Conservation (phyloP, 2,113 vertebrate genomes). For the Butorides virescens region DNA sequence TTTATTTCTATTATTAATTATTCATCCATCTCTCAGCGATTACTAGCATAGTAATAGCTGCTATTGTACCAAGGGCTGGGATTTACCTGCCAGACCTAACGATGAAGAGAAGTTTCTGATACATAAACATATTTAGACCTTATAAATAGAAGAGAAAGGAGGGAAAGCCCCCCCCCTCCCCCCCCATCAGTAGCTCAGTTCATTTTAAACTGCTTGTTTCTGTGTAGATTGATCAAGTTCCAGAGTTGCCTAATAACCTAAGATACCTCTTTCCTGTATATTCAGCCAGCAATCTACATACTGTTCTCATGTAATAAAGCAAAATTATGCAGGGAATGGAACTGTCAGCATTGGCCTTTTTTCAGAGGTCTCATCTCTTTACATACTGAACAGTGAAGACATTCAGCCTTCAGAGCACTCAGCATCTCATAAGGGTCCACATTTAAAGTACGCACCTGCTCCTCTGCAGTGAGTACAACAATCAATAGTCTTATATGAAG, state of each 20-base stretch:
- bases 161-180: neutral
- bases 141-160: neutral
- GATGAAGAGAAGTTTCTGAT: neutral
- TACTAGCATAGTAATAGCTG: neutral
- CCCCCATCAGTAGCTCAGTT: neutral
- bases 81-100: constrained; percentile 21
- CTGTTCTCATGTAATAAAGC: neutral
- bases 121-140: neutral
- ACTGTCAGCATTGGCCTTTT: neutral
- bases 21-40: constrained; percentile 38
- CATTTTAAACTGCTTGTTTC: neutral
- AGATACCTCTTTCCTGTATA: neutral
- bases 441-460: neutral
- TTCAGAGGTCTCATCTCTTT: neutral
- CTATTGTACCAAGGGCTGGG: neutral
- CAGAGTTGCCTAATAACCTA: neutral
- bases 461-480: neutral
- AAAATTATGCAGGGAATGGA: neutral
- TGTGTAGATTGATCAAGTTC: neutral
- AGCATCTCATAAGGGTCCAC: neutral
- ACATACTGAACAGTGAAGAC: neutral
- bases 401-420: neutral
- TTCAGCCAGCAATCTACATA: neutral
- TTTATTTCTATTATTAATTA: constrained; percentile 68
- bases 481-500: neutral